Evolutionary conservation across 2,113 vertebrate species (phyloP).

Genomic region (Aphelocoma coerulescens): DNA sequence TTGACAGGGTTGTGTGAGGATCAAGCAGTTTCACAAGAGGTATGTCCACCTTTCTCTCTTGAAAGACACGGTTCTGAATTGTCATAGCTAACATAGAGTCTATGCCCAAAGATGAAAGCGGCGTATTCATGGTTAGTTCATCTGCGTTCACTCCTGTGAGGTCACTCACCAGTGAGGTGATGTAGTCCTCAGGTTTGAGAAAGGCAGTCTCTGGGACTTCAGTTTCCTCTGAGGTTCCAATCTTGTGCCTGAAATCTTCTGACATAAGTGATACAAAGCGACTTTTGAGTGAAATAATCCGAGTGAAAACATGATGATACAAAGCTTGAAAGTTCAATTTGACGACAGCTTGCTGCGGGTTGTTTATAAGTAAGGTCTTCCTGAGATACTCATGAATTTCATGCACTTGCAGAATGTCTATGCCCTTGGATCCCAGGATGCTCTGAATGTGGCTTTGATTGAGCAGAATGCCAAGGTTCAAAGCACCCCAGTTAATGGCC

Average conservation of each 20-base stretch:
- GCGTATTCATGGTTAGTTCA: slow-evolving; percentile 68
- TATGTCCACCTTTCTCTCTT: slow-evolving; percentile 58
- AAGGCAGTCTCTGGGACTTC: not conserved
- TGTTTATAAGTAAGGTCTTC: slow-evolving; percentile 73
- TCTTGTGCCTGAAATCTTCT: slow-evolving; percentile 45
- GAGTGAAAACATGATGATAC: slow-evolving; percentile 56
- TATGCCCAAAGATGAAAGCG: slow-evolving; percentile 75
- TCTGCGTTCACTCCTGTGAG: slow-evolving; percentile 44
- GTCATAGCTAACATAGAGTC: slow-evolving; percentile 87
- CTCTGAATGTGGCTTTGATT: slow-evolving; percentile 76
- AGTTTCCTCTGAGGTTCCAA: not conserved
- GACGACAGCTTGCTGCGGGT: slow-evolving; percentile 74
- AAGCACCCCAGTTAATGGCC: slow-evolving; percentile 85
- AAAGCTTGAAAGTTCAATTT: slow-evolving; percentile 79
- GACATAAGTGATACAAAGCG: slow-evolving; percentile 67
- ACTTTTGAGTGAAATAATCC: slow-evolving; percentile 67
- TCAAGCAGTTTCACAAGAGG: too few species aligned
- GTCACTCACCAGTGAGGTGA: slow-evolving; percentile 71
- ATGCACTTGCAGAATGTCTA: slow-evolving; percentile 73
- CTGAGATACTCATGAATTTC: slow-evolving; percentile 78
- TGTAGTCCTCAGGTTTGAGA: slow-evolving; percentile 58
- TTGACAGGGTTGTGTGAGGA: too few species aligned
- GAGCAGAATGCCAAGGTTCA: slow-evolving; percentile 80
- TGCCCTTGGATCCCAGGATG: slow-evolving; percentile 77
- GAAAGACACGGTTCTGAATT: slow-evolving; percentile 79